Base-by-base conservation (phyloP, 2,113 vertebrate genomes). In the Tor tambroides region DNA sequence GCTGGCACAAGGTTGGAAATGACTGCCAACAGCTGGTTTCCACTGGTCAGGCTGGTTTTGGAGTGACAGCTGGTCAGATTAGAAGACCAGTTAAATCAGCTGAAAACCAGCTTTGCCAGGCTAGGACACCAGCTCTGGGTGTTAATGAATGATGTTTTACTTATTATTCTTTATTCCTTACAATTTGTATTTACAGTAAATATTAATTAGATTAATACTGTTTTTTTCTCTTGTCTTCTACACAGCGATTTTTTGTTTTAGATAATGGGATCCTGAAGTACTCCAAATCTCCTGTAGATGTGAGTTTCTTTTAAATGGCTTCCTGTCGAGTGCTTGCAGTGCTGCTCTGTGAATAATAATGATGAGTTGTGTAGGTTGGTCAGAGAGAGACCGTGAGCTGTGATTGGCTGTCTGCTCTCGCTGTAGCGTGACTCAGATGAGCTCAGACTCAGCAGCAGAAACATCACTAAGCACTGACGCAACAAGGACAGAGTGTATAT, bases 191-290 rank as follows among this genome's bases (percentile, higher is more conserved):
- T 79, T 56, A 28, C 4, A 11, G 46, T 23, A 21, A 19, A 35
- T 79, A 28, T 77, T 77, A 7, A 76, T 49, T 49, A 14, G 2
- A 54, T n/a, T n/a, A n/a, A n/a, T 12, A 51, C 17, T 85, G 35
- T 21, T 2, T 26, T 23, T 21, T 65, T 32, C 30, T 61, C 21
- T 82, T n/a, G 6, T 90, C 89, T 87, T 43, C 6, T 88, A 91
- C 30, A 85, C 96, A 99, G 98, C 96, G 98, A 1, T 99, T 99
- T 95, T 99, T 99, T 94, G 96, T 98, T 91, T 94, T 99, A 95
- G 98, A 99, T 95, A 99, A 99, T 85, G 98, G 98, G 88, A 97
- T 99, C 93, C 94, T 99, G 93, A 99, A 99, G 93, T 99, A 99
- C 92, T 98, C 98, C 90, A 99, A 99, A 93, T 96, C 98, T 83